Base-by-base conservation (phyloP, 2,113 vertebrate genomes). In the Pycnonotus jocosus region DNA sequence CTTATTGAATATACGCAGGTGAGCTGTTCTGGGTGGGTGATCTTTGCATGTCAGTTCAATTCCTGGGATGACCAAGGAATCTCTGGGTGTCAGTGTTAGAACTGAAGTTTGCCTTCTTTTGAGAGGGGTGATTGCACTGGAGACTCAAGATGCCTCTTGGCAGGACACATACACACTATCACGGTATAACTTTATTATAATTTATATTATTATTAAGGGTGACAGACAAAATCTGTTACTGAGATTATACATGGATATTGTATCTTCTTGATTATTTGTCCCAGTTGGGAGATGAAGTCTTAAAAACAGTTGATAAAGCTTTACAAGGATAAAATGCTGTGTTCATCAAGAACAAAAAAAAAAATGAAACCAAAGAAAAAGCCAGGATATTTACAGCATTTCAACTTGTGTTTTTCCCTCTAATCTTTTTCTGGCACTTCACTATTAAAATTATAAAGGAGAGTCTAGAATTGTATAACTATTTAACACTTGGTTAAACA, bases 401-500 rank as follows among this genome's bases (percentile, higher is more conserved):
- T 91, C 45, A 58, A 44, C 53, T 71, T 79, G 42, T 31, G 54
- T 77, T 91, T 95, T 79, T 51, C 28, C 37, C 17, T 71, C 66
- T 91, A 86, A 82, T 95, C 53, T 95, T 91, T 82, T 88, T 91
- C 78, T 82, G 79, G 60, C 53, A 88, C 44, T 96, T 93, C 58
- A 88, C 42, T 94, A 91, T 94, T 91, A 91, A 96, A 96, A 96
- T 87, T 78, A 88, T 95, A 96, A 95, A 82, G 61, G 64, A 79
- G 76, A 93, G 40, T 73, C 53, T 89, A 85, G 69, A 94, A 89
- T 90, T 93, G 95, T 92, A 90, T 87, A 95, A 88, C 92, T 92
- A 90, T 97, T 96, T 96, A 97, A 96, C 86, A 96, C 83, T 94
- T 96, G 96, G 96, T 96, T 96, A 97, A 97, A 88, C 95, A 85